Conservation (phyloP, 2,113 vertebrate genomes). For the Cynopterus brachyotis region DNA sequence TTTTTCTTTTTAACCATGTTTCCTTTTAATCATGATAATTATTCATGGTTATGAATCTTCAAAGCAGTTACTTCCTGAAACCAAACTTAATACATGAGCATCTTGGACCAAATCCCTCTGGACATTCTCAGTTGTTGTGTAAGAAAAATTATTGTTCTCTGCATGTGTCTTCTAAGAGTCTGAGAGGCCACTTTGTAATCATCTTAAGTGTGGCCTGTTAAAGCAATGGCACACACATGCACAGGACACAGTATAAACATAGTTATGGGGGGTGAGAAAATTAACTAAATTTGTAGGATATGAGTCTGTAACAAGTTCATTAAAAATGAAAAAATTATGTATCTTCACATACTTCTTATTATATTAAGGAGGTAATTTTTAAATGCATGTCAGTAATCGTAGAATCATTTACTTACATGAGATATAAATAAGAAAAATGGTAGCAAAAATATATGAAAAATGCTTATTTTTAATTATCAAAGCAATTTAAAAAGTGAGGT, state of each 20-base stretch:
- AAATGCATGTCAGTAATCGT: neutral
- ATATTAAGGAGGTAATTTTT: neutral
- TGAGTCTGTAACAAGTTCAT: neutral
- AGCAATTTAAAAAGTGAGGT: neutral
- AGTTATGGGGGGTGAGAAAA: neutral
- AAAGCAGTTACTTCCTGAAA: conserved; percentile 8
- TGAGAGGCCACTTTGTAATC: neutral
- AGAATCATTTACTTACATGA: neutral
- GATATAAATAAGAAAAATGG: neutral
- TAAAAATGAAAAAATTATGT: conserved; percentile 14
- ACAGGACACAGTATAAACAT: neutral
- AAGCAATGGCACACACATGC: neutral
- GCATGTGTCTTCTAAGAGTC: conserved; percentile 5
- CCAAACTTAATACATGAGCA: conserved; percentile 35
- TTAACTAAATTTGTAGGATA: conserved; percentile 9
- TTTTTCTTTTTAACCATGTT: neutral
- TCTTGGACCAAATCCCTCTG: conserved; percentile 16
- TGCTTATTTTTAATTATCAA: neutral
- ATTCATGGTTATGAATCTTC: conserved; percentile 45
- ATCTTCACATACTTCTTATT: neutral
- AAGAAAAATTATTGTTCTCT: conserved; percentile 41
- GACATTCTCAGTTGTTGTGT: neutral
- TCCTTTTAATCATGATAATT: neutral
- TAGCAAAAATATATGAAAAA: neutral
- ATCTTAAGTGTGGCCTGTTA: neutral